phyloP scores from a whole-genome alignment of 2,113 vertebrate genomes.

The Excalfactoria chinensis region DNA sequence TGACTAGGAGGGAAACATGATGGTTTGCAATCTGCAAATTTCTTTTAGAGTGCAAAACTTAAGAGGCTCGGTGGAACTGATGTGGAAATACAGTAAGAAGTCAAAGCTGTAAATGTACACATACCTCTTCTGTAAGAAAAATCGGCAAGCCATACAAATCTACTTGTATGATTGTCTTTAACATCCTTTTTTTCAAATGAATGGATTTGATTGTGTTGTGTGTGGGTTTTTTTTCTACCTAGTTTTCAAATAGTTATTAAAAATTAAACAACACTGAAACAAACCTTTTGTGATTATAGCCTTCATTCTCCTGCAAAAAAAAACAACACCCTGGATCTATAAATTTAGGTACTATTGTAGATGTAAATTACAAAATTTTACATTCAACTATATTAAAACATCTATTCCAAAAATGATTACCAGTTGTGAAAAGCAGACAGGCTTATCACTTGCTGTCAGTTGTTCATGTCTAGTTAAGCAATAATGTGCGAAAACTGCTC shows the following conservation, averaged over 20 bases:
- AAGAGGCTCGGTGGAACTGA: slow-evolving; percentile 21
- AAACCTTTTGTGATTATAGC: slow-evolving; percentile 83
- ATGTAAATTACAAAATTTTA: slow-evolving; percentile 89
- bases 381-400: slow-evolving; percentile 89
- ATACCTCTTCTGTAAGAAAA: background rate
- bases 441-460: slow-evolving; percentile 99
- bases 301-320: slow-evolving; percentile 78
- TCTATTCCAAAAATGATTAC: slow-evolving; percentile 91
- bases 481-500: slow-evolving; percentile 90
- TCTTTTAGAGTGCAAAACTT: slow-evolving; percentile 63
- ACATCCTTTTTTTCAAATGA: slow-evolving; percentile 69
- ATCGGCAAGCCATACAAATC: slow-evolving; percentile 39
- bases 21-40: slow-evolving; percentile 74
- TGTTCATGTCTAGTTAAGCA: slow-evolving; percentile 95
- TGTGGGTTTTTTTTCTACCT: slow-evolving; percentile 4
- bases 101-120: background rate
- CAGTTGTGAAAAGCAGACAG: slow-evolving; percentile 93
- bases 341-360: slow-evolving; percentile 87
- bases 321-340: slow-evolving; percentile 73
- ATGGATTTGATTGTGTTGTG: slow-evolving; percentile 72
- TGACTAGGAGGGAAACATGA: slow-evolving; percentile 56
- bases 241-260: slow-evolving; percentile 83
- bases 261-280: slow-evolving; percentile 82
- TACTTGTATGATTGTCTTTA: slow-evolving; percentile 77
- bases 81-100: slow-evolving; percentile 51